Percentiles rank a stretch among this genome's conserved stretches.
Evolutionary conservation across 2,113 vertebrate species (phyloP).

Genomic region (Amblyornis subalaris): DNA sequence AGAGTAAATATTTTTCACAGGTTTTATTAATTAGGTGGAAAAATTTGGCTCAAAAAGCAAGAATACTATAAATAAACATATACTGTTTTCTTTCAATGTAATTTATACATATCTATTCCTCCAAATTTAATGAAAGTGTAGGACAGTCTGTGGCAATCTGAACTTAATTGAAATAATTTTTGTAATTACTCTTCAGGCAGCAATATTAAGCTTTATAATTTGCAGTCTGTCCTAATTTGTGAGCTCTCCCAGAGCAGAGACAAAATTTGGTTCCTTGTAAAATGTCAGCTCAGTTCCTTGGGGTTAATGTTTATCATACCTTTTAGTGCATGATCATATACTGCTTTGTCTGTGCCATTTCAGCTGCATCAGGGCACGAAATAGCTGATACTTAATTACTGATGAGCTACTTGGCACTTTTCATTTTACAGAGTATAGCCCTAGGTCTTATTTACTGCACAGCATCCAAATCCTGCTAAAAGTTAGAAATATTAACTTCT

Average conservation of each 20-base stretch:
- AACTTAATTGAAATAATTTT: not conserved
- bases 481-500: not conserved
- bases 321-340: not conserved
- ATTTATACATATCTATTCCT: not conserved
- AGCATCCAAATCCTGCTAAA: not conserved
- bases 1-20: not conserved
- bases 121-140: not conserved
- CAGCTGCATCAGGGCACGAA: not conserved
- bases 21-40: not conserved
- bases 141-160: not conserved
- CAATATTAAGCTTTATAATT: not conserved
- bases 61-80: not conserved
- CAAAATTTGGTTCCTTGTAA: not conserved
- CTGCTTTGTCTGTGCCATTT: not conserved
- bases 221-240: not conserved
- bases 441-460: not conserved
- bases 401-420: not conserved
- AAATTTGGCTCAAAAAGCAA: not conserved
- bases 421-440: not conserved
- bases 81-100: not conserved
- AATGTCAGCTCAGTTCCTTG: not conserved
- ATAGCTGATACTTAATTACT: not conserved
- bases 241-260: not conserved
- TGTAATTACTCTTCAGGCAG: not conserved
- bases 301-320: not conserved